These are phyloP conservation scores for Gymnocypris eckloni DNA, from an alignment of 2,797 vertebrate genomes.

Conservation along the genomic window DNA sequence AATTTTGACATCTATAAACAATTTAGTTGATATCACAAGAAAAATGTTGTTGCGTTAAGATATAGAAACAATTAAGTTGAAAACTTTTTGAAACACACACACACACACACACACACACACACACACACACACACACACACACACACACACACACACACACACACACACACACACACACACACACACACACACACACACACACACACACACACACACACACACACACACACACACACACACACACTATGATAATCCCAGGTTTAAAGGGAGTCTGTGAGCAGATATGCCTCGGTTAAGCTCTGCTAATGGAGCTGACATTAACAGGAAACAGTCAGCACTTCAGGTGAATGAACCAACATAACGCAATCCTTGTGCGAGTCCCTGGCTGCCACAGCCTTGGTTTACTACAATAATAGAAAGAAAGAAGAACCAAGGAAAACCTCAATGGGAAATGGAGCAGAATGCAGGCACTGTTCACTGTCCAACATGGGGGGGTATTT, in stretches of 20 bases:
- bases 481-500: constrained; percentile 19
- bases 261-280: neutral
- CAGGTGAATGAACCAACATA: constrained; percentile 70
- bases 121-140: too few relatives aligned
- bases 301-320: constrained; percentile 11
- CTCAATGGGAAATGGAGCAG: constrained; percentile 59
- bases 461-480: constrained; percentile 63
- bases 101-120: too few relatives aligned
- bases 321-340: constrained; percentile 21
- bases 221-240: too few relatives aligned
- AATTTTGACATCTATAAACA: neutral
- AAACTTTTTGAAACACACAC: neutral
- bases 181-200: too few relatives aligned
- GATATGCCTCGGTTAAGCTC: neutral
- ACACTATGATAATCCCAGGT: neutral
- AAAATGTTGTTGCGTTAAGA: neutral
- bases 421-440: constrained; percentile 57
- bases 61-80: neutral
- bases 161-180: too few relatives aligned
- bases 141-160: neutral
- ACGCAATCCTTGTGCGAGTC: constrained; percentile 24
- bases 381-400: constrained; percentile 13
- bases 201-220: neutral
- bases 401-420: constrained; percentile 62
- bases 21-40: neutral